A percentile compares a stretch with the other conserved stretches of the same genome.
These are phyloP conservation scores for Cavia aperea DNA, from an alignment of 2,113 vertebrate species.

Conservation along the genomic window DNA sequence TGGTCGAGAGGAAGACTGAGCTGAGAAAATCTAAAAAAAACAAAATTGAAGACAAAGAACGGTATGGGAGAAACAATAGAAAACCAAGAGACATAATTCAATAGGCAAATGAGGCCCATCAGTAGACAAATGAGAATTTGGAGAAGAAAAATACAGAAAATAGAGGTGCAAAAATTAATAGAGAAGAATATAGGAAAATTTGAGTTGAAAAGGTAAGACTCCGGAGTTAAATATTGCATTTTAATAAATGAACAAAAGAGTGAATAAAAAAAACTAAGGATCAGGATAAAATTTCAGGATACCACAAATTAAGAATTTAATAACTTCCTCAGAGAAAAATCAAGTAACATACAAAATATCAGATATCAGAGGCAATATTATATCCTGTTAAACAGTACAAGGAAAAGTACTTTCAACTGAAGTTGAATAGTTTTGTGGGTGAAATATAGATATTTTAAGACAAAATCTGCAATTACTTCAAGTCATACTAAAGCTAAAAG, in stretches of 20 bases:
- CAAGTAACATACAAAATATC: background rate
- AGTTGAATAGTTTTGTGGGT: background rate
- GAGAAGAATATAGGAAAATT: background rate
- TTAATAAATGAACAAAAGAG: background rate
- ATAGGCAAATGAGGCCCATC: background rate
- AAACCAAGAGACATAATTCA: background rate
- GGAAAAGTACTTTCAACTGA: background rate
- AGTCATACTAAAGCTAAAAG: background rate
- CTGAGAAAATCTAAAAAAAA: background rate
- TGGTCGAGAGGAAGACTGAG: background rate
- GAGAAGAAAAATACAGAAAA: background rate
- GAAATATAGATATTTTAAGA: background rate
- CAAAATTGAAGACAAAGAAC: background rate
- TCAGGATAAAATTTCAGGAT: background rate
- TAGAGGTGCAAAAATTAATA: background rate
- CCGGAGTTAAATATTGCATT: background rate
- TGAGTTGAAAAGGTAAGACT: background rate
- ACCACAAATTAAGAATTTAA: conserved; percentile 2
- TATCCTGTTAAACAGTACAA: background rate
- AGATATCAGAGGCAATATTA: background rate
- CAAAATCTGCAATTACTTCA: background rate
- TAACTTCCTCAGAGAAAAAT: background rate
- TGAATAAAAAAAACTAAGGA: background rate
- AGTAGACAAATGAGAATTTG: background rate
- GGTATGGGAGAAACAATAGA: background rate